A percentile compares a stretch with the other conserved stretches of the same genome.
Evolutionary conservation across 2,113 vertebrate species (phyloP).

Genomic region (Anoplopoma fimbria): DNA sequence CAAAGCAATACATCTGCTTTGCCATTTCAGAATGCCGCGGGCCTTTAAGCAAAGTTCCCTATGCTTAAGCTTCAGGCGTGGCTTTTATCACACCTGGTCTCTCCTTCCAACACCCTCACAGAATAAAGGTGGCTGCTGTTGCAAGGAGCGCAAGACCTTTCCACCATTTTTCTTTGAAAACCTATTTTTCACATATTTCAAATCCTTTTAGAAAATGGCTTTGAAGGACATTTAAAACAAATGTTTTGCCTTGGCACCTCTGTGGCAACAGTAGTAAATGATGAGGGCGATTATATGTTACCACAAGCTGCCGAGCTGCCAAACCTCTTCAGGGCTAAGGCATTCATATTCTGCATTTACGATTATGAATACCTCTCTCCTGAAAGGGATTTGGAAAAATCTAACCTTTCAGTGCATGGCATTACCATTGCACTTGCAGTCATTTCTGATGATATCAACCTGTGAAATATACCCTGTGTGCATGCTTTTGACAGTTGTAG

Average conservation of each 20-base stretch:
- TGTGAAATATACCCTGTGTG: constrained; percentile 48
- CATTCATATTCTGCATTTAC: constrained; percentile 70
- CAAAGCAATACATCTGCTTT: constrained; percentile 85
- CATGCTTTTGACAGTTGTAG: constrained; percentile 63
- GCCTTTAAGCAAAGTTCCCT: constrained; percentile 78
- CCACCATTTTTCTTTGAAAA: constrained; percentile 69
- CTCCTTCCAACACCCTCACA: constrained; percentile 82
- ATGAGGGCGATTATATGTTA: constrained; percentile 62
- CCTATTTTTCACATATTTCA: constrained; percentile 57
- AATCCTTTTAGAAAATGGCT: constrained; percentile 62
- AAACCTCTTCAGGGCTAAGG: constrained; percentile 71
- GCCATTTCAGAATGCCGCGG: constrained; percentile 77
- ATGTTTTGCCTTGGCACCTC: constrained; percentile 76
- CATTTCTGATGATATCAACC: constrained; percentile 61
- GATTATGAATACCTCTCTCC: constrained; percentile 71
- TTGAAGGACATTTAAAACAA: constrained; percentile 69
- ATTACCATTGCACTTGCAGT: constrained; percentile 73
- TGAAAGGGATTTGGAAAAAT: constrained; percentile 58
- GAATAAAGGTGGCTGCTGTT: constrained; percentile 78
- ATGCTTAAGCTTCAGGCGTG: constrained; percentile 81
- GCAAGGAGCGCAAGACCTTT: constrained; percentile 78
- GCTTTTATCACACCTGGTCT: constrained; percentile 66
- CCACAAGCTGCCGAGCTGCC: constrained; percentile 76
- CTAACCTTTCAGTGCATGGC: constrained; percentile 74
- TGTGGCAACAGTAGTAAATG: constrained; percentile 63